Percentiles rank a stretch among this genome's conserved stretches.
Conservation (phyloP, 1,140 invertebrate genomes). For the Pygmarrhopalites habei region DNA sequence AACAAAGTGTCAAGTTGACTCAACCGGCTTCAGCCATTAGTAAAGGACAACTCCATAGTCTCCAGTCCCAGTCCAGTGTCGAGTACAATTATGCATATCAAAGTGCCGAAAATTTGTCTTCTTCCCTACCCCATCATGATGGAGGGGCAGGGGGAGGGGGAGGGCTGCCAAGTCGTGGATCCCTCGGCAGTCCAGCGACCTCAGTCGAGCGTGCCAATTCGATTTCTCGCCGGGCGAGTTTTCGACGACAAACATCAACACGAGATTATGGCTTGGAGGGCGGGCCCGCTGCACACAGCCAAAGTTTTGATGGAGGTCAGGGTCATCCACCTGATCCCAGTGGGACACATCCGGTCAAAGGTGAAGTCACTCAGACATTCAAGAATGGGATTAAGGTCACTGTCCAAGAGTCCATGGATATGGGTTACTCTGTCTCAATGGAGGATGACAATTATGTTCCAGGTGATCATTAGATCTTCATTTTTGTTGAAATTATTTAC, state of each 20-base stretch:
- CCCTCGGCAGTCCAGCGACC: background rate
- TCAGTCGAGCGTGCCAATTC: conserved; percentile 28
- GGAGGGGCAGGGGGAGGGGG: too few species aligned
- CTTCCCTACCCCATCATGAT: conserved; percentile 5
- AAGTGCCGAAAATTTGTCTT: conserved; percentile 38
- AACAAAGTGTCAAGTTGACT: background rate
- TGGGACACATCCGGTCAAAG: background rate
- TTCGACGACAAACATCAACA: conserved; percentile 35
- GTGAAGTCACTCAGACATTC: conserved; percentile 1
- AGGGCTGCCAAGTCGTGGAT: too few species aligned
- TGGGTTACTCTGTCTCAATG: conserved; percentile 16
- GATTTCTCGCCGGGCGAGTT: conserved; percentile 32
- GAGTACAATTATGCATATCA: conserved; percentile 41
- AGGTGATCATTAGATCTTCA: background rate
- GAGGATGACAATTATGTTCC: conserved; percentile 5
- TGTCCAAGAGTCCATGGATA: conserved; percentile 19
- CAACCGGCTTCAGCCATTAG: background rate
- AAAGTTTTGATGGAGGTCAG: conserved; percentile 1
- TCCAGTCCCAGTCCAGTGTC: conserved; percentile 33
- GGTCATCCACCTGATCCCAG: background rate
- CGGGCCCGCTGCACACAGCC: background rate
- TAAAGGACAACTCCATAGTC: background rate
- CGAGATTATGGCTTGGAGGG: conserved; percentile 31
- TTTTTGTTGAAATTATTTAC: background rate
- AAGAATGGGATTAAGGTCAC: conserved; percentile 10